Evolutionary conservation across 2,113 vertebrate species (phyloP), one percentile per base, ranked within the genome.

Genomic region (Ictidomys tridecemlineatus): DNA sequence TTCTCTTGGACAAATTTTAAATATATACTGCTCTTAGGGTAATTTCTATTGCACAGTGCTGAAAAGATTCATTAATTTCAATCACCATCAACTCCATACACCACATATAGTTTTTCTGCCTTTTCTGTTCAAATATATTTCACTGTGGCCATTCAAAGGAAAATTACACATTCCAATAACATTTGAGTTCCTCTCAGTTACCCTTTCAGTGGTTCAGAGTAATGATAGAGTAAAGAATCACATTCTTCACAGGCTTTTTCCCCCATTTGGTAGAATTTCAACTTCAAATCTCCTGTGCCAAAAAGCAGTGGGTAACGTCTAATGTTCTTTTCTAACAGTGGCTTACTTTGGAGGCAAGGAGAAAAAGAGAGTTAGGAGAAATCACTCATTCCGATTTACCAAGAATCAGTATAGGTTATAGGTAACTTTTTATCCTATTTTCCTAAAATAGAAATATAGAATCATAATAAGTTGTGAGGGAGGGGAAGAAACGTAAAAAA

Each of bases 191-290:
- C 93, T 97, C 97, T 96, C 91, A 96, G 96, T 96, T 96, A 96
- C 94, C 94, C 96, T 97, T 98, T 96, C 94, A 96, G 96, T 97
- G 96, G 89, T 70, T 93, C 86, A 94, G 91, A 30, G 93, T 96
- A 97, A 98, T 93, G 96, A 97, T 0, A 97, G 61, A 97, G 95
- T 93, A 98, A 34, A 97, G 93, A 97, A 96, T 48, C n/a, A 4
- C 80, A n/a, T 76, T 96, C 96, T 97, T 97, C 94, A 91, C 65
- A 97, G 95, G 94, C 45, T 32, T 82, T 67, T 87, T 28, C 42
- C 22, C 67, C 70, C n/a, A 94, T 95, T 97, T 96, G 96, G 98
- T 95, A 96, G 96, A 93, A 96, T 96, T 97, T 98, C 96, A 98
- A 93, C 74, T 95, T 92, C 83, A 77, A 94, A 89, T 93, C 72